Conservation (phyloP, 1,140 invertebrate genomes). For the Thaumatotibia leucotreta region DNA sequence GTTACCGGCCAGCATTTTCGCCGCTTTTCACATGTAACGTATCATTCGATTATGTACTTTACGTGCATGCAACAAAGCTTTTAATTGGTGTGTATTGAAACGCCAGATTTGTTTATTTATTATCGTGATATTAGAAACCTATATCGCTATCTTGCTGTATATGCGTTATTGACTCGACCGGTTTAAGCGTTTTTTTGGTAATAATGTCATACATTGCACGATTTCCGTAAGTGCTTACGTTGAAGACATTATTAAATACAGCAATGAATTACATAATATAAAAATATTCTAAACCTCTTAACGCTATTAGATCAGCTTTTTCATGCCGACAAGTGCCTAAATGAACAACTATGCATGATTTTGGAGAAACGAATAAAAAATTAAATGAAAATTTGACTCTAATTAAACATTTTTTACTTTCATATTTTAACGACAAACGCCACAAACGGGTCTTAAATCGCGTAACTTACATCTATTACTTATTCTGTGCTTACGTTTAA, state of each 20-base stretch:
- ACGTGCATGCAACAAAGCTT: neutral
- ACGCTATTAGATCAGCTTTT: too few species aligned
- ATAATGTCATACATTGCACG: neutral
- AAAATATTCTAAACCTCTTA: neutral
- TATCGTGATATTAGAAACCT: conserved; percentile 10
- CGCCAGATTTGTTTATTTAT: neutral
- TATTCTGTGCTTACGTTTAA: too few species aligned
- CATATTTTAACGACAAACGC: too few species aligned
- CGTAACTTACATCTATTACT: too few species aligned
- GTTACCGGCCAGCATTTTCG: neutral
- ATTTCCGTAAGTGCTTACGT: neutral
- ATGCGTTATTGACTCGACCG: neutral
- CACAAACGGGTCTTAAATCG: too few species aligned
- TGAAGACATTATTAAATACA: neutral
- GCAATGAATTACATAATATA: neutral
- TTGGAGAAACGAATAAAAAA: neutral
- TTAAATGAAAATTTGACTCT: too few species aligned
- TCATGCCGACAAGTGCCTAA: neutral
- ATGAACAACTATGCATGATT: neutral
- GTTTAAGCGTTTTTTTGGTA: neutral
- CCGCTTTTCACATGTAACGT: neutral
- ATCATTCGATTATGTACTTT: neutral
- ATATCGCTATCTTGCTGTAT: neutral
- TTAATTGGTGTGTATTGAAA: neutral
- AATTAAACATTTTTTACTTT: too few species aligned